Conservation (phyloP, 1,140 invertebrate species). For the Zelostemma sp. region DNA sequence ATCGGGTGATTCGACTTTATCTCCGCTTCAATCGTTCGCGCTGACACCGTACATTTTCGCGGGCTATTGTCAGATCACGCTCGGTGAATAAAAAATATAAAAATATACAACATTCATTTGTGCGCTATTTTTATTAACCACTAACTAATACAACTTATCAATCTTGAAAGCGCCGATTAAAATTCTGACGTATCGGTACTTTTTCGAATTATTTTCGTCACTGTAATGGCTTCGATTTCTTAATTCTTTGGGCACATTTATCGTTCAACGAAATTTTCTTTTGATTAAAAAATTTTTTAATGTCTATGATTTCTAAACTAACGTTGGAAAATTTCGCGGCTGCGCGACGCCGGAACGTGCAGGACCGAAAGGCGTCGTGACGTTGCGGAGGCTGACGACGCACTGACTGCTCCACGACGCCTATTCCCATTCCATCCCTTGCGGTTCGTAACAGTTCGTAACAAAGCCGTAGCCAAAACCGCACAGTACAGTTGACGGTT, state of each 20-base stretch:
- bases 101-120: background rate
- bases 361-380: constrained; percentile 50
- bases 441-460: constrained; percentile 31
- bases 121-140: too few species aligned
- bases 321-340: constrained; percentile 20
- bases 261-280: background rate
- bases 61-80: background rate
- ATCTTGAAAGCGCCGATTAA: too few species aligned
- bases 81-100: background rate
- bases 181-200: too few species aligned
- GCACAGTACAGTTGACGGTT: background rate
- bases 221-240: too few species aligned
- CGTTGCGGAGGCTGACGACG: constrained; percentile 65
- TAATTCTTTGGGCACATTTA: too few species aligned
- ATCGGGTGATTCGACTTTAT: constrained; percentile 16
- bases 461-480: constrained; percentile 11
- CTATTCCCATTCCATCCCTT: constrained; percentile 34
- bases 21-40: background rate
- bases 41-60: constrained; percentile 1
- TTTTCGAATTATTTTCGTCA: too few species aligned
- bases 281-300: background rate
- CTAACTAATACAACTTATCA: too few species aligned
- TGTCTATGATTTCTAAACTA: constrained; percentile 9
- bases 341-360: constrained; percentile 19
- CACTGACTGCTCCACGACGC: constrained; percentile 59